Evolutionary conservation across 2,113 vertebrate genomes (phyloP), one percentile per base, ranked within the genome.

Genomic region (Columba livia): DNA sequence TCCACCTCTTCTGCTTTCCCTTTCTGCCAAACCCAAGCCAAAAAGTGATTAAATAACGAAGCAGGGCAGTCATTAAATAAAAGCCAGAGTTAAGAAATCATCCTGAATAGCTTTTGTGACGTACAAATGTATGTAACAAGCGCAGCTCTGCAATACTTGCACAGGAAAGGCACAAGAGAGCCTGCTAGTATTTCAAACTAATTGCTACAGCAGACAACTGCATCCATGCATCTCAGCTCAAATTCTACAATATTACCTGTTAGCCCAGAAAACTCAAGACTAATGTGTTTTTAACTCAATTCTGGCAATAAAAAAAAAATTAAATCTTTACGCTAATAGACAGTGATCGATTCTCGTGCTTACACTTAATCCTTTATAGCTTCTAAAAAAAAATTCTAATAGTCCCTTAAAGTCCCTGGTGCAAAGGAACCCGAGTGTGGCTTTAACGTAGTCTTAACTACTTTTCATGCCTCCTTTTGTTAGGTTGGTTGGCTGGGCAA

Each of bases 81-180:
- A 72, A 88, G 58, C 3, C 54, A 62, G 44, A 32, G 23, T 51
- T 62, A 51, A 38, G 64, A 71, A 77, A 54, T 57, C 19, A 26
- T n/a, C 29, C 23, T 6, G 18, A 71, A n/a, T 7, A 57, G 53
- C 21, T 61, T 47, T 51, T 71, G 38, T 62, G 79, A 40, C 25
- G 34, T 9, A 57, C 31, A 71, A 60, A 34, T 2, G 2, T 12
- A 56, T 0, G 5, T 47, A 51, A 62, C 32, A 61, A 57, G 26
- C 1, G 1, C 11, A 66, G 66, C 57, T 14, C 66, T 86, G 72
- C 78, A 69, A 23, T 3, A 64, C 50, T 73, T 66, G 69, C 64
- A 28, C 25, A 40, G 0, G 1, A 44, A 51, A 56, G 26, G 36
- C 61, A 56, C 0, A 1, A 54, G 36, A 19, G 20, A 3, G 9